Base-by-base conservation (phyloP, 2,888 invertebrate genomes). In the Corbicula japonica region DNA sequence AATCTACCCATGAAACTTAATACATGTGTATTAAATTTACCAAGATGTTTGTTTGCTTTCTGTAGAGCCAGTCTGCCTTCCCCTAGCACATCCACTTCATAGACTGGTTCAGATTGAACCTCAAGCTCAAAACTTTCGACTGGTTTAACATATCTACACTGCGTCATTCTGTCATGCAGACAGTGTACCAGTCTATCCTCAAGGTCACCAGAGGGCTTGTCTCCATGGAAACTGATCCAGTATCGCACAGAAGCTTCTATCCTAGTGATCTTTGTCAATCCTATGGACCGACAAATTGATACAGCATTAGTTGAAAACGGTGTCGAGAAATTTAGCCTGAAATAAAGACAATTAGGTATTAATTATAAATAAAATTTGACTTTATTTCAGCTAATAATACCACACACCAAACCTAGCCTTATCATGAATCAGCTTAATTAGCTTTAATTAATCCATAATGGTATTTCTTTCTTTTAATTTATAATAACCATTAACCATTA, bases 241-340 rank as follows among this genome's bases (percentile, higher is more conserved):
- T 98, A 98, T n/a, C 91, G 79, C 21, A 83, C 80, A 2, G 92
- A 91, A 5, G 61, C 77, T 94, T 99, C 99, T 66, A 99, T 94
- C 68, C 99, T 95, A 3, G 94, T 95, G 4, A 99, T 95, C 92
- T 96, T 95, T 48, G 94, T 94, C 38, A 98, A 94, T 2, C 97
- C 97, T 54, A 98, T 95, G 88, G 97, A 96, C 84, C 96, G 96
- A 92, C 98, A 98, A 87, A 99, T 98, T 66, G 98, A 98, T 0
- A 99, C 97, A 34, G 98, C 97, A 94, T 99, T 99, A 86, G 98
- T 98, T 0, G 98, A 98, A 93, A 97, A 97, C 0, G 99, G 96
- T 46, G 99, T 99, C 21, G 98, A 98, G 93, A 98, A 98, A 94
- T 98, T 91, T 76, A 93, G 80, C 83, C 93, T 93, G 86, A 41